phyloP scores from a whole-genome alignment of 2,888 invertebrate genomes.

The Melipona bicolor region DNA sequence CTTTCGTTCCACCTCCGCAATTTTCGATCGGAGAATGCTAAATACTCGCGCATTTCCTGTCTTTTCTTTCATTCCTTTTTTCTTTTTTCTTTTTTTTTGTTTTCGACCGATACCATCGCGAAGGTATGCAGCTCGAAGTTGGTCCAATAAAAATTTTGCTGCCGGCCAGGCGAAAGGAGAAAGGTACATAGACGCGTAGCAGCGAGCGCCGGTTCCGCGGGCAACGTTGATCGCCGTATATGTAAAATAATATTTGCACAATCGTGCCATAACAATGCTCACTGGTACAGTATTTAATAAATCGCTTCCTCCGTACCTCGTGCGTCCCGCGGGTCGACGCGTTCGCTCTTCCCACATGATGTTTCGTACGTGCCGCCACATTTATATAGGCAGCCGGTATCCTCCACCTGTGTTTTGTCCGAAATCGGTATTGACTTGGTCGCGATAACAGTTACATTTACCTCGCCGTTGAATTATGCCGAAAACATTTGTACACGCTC shows the following conservation, averaged over 20 bases:
- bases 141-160: conserved; percentile 7
- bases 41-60: neutral
- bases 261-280: conserved; percentile 63
- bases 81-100: neutral
- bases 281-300: conserved; percentile 65
- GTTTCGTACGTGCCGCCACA: conserved; percentile 60
- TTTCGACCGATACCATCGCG: neutral
- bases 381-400: conserved; percentile 49
- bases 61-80: neutral
- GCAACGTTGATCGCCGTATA: conserved; percentile 62
- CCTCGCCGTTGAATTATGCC: conserved; percentile 50
- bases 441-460: conserved; percentile 61
- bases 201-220: conserved; percentile 10
- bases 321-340: neutral
- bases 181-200: too few species aligned
- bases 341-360: conserved; percentile 24
- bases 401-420: conserved; percentile 60
- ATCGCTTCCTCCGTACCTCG: conserved; percentile 53
- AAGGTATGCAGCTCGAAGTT: neutral
- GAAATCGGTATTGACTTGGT: conserved; percentile 67
- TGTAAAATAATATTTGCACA: conserved; percentile 71
- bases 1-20: neutral
- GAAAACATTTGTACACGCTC: conserved; percentile 45
- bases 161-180: too few species aligned
- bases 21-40: neutral